These are phyloP conservation scores for Leptoclinus maculatus DNA, from an alignment of 2,797 vertebrate species.

Conservation along the genomic window DNA sequence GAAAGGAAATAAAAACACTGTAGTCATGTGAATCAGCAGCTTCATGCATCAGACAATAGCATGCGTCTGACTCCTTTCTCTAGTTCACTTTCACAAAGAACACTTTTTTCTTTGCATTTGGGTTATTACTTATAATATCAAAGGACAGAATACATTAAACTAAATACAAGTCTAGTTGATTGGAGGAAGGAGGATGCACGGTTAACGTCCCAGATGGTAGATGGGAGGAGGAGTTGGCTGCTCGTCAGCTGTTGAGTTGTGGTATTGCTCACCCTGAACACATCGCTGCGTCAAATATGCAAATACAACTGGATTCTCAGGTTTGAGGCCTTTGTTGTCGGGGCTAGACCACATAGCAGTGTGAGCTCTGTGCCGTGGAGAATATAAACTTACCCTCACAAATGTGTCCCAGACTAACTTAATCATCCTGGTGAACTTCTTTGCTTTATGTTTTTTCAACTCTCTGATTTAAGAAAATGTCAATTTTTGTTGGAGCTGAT, in stretches of 20 bases:
- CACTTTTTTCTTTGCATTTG: background rate
- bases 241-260: constrained; percentile 57
- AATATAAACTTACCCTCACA: background rate
- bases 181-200: constrained; percentile 17
- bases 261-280: constrained; percentile 33
- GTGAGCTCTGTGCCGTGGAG: background rate
- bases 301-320: constrained; percentile 25
- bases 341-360: background rate
- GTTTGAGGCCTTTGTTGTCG: constrained; percentile 23
- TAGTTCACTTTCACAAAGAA: background rate
- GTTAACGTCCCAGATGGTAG: constrained; percentile 63
- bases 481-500: background rate
- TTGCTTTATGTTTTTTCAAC: background rate
- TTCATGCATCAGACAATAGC: background rate
- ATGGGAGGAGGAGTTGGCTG: constrained; percentile 42
- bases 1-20: background rate
- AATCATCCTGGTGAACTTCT: background rate
- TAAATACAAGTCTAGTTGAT: constrained; percentile 5
- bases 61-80: background rate
- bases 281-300: constrained; percentile 57
- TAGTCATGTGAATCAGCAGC: background rate
- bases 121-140: background rate
- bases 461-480: background rate
- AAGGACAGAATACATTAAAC: constrained; percentile 11
- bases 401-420: constrained; percentile 1